These are phyloP conservation scores for Coelopa pilipes DNA, from an alignment of 2,888 invertebrate species.

Conservation along the genomic window DNA sequence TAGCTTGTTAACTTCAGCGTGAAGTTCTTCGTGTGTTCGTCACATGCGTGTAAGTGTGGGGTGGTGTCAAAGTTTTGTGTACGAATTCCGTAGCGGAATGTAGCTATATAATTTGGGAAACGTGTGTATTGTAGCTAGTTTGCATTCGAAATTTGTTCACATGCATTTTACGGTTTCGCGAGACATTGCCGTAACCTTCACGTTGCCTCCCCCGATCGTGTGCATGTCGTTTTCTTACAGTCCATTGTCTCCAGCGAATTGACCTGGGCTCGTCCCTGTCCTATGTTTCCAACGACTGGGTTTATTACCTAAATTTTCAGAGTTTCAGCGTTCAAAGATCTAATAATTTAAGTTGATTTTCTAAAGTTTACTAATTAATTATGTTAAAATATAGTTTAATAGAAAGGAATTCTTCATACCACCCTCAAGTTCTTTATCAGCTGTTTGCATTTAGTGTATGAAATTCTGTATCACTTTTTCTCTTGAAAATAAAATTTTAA, in stretches of 20 bases:
- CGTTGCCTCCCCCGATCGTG: neutral
- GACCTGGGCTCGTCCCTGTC: neutral
- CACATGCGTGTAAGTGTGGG: conserved; percentile 6
- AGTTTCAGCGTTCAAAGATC: too few relatives aligned
- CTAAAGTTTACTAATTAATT: too few relatives aligned
- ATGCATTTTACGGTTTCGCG: conserved; percentile 42
- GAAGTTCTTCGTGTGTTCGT: neutral
- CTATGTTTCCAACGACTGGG: conserved; percentile 32
- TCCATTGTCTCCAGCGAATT: neutral
- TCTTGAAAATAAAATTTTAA: too few relatives aligned
- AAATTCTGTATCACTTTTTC: too few relatives aligned
- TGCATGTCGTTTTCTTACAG: conserved; percentile 21
- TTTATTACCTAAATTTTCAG: too few relatives aligned
- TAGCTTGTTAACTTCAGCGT: conserved; percentile 24
- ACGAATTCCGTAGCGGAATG: neutral
- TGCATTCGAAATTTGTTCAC: conserved; percentile 58
- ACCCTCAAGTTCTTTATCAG: too few relatives aligned
- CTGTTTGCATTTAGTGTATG: too few relatives aligned
- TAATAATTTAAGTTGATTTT: too few relatives aligned
- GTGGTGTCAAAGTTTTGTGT: neutral
- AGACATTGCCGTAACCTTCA: neutral
- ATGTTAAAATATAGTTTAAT: too few relatives aligned
- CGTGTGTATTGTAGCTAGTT: conserved; percentile 48
- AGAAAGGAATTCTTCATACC: too few relatives aligned
- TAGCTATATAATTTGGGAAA: too few relatives aligned